Percentiles rank a stretch among this genome's conserved stretches.
These are phyloP conservation scores for Agrenia bidenticulata DNA, from an alignment of 2,888 invertebrate species.

Conservation along the genomic window DNA sequence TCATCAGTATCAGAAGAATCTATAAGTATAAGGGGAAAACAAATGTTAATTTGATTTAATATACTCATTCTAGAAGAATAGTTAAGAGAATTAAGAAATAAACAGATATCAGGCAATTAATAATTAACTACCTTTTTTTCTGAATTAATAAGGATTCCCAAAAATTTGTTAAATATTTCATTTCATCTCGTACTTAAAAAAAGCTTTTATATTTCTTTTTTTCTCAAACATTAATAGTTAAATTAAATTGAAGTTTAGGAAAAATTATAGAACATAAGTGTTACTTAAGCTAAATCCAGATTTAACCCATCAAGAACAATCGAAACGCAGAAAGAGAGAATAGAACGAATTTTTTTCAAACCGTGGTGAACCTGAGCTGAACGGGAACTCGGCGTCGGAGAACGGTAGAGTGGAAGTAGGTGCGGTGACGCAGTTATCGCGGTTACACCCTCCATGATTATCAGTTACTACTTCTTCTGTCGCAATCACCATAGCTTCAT, in stretches of 20 bases:
- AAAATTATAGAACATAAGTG: no score
- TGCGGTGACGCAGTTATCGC: conserved; percentile 21
- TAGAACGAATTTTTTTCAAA: conserved; percentile 30
- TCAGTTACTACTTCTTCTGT: conserved; percentile 37
- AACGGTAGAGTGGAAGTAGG: conserved; percentile 10
- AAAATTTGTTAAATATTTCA: no score
- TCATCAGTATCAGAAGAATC: conserved; percentile 30
- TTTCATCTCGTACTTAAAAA: no score
- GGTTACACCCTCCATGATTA: conserved; percentile 12
- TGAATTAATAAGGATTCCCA: no score
- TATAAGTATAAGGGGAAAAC: background rate
- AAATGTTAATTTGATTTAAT: no score
- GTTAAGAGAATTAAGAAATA: background rate
- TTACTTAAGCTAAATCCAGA: no score
- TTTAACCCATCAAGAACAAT: no score
- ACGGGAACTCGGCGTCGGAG: conserved; percentile 32
- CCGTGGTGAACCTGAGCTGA: conserved; percentile 50
- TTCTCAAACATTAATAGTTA: no score
- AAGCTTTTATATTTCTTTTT: no score
- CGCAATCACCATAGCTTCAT: conserved; percentile 50
- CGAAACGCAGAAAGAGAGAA: conserved; percentile 13
- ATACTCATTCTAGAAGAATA: no score
- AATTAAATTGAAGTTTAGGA: no score
- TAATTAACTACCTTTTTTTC: no score
- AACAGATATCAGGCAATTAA: background rate